phyloP scores from a whole-genome alignment of 2,797 vertebrate species.

The Erpetoichthys calabaricus region DNA sequence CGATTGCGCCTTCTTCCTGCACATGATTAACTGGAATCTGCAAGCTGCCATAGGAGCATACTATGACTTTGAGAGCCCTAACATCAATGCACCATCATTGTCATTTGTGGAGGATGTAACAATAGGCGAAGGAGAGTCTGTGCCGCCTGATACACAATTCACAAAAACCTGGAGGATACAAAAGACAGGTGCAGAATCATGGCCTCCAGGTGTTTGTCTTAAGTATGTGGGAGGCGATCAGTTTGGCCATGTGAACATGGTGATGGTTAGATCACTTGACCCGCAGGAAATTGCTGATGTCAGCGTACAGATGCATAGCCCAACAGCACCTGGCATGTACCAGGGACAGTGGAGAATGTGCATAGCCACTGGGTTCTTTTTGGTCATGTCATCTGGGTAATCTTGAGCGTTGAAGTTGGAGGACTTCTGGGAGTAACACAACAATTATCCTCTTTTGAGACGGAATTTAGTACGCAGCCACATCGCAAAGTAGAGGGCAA shows the following conservation, averaged over 20 bases:
- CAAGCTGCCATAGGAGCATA: constrained; percentile 97
- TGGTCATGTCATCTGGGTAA: constrained; percentile 99
- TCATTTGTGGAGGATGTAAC: constrained; percentile 98
- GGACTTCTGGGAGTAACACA: constrained; percentile 96
- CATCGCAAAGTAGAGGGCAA: constrained; percentile 89
- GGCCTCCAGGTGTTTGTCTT: constrained; percentile 94
- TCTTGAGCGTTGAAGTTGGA: constrained; percentile 92
- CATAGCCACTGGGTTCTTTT: constrained; percentile 92
- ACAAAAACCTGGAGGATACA: constrained; percentile 98
- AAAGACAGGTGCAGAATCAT: constrained; percentile 88
- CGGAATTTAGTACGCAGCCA: constrained; percentile 95
- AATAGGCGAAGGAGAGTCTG: constrained; percentile 94
- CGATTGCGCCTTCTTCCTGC: constrained; percentile 94
- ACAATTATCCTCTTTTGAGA: constrained; percentile 96
- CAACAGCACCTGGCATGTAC: constrained; percentile 87
- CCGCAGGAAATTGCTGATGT: constrained; percentile 94
- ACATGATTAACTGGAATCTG: constrained; percentile 98
- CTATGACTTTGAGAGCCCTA: constrained; percentile 97
- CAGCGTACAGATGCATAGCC: constrained; percentile 96
- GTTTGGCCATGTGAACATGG: constrained; percentile 93
- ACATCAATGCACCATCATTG: constrained; percentile 90
- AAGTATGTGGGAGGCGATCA: constrained; percentile 97
- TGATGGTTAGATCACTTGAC: constrained; percentile 89
- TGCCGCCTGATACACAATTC: constrained; percentile 93
- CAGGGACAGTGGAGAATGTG: constrained; percentile 99